phyloP scores from a whole-genome alignment of 2,797 vertebrate species.

The Margarornis squamiger region DNA sequence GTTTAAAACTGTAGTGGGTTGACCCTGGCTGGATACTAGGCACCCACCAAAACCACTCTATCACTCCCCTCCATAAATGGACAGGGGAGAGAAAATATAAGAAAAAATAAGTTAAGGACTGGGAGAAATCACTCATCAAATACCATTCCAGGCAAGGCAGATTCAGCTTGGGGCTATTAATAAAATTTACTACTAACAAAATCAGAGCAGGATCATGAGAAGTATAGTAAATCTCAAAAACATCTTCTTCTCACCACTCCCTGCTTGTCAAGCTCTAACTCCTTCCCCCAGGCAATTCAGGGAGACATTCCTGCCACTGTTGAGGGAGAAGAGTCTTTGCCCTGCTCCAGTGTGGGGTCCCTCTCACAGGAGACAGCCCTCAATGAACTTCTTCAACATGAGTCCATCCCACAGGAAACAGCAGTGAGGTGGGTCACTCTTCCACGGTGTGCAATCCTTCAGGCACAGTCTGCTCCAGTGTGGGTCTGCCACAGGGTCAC shows the following conservation, averaged over 20 bases:
- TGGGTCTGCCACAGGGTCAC: fast-evolving
- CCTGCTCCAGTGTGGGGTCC: neutral
- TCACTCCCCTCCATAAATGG: neutral
- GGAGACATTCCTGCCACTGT: neutral
- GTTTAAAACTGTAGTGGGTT: neutral
- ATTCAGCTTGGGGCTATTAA: neutral
- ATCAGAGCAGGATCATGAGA: neutral
- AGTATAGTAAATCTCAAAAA: neutral
- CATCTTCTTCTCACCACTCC: neutral
- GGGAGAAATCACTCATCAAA: neutral
- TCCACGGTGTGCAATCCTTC: neutral
- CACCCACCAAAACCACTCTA: neutral
- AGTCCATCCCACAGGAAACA: neutral
- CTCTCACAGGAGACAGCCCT: neutral
- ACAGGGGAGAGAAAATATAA: neutral
- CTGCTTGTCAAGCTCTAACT: neutral
- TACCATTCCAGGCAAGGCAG: neutral
- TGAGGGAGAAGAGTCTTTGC: neutral
- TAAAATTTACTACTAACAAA: neutral
- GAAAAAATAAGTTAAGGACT: neutral
- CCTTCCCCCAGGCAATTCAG: neutral
- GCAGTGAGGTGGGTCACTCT: neutral
- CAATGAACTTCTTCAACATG: neutral
- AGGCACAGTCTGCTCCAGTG: fast-evolving
- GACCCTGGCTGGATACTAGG: neutral